Evolutionary conservation across 1,140 invertebrate genomes (phyloP), one percentile per base, ranked within the genome.

Genomic region (Bombus sibiricus): DNA sequence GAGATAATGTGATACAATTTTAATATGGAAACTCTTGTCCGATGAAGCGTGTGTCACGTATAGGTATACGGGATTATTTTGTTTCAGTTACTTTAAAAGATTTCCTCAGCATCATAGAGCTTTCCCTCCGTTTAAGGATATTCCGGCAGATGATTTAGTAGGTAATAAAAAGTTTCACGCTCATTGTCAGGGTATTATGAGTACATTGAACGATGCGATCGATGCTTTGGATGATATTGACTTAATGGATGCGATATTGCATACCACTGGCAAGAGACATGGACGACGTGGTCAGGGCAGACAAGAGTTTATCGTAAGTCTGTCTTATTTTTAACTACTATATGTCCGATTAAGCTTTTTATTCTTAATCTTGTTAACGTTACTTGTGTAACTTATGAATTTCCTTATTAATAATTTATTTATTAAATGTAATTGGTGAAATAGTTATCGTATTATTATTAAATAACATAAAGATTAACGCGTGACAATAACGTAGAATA

Each of bases 171-270:
- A 96, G 89, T 96, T 97, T 85, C 96, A 96, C 86, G 97, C 97
- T 0, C 97, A 98, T 93, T 96, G 96, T 22, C 95, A 96, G 25
- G 96, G 95, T 79, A 96, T 97, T 12, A 96, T 97, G 94, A 96
- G 96, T 10, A 94, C 96, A 4, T 88, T 97, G n/a, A 96, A 95
- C 68, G 95, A 96, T 0, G 95, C 97, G 0, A 95, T 98, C 25
- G 96, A 96, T 86, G 96, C 96, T 81, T 93, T 97, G 22, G 94
- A 97, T 85, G 96, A 97, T 86, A 93, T 96, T 1, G 96, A 96
- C 39, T 93, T 96, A 18, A 94, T 97, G 5, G 95, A 96, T 1
- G 96, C 96, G 66, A 95, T 96, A 92, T 95, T 97, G 85, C 91
- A 95, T 47, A 97, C 96, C 89, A 93, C 97, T 25, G 97, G 96